phyloP scores from a whole-genome alignment of 1,140 invertebrate species.

The Tetraneura akinire region DNA sequence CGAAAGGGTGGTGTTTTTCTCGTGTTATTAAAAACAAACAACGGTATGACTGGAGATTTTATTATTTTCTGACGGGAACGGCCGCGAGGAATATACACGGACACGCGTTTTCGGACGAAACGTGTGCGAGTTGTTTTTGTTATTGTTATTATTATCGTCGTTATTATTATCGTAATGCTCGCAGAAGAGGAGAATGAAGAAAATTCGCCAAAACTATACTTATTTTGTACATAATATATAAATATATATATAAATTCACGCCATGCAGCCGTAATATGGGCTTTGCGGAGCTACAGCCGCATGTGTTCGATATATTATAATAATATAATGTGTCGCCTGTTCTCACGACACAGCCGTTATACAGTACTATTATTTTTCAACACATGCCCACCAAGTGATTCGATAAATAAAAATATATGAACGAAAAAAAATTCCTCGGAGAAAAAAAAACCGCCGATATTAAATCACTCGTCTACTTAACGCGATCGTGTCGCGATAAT shows the following conservation, averaged over 20 bases:
- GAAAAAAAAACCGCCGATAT: slow-evolving; percentile 35
- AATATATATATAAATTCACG: too few species aligned
- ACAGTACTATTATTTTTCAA: neutral
- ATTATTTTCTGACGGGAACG: neutral
- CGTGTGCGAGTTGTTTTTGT: neutral
- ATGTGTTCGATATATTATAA: too few species aligned
- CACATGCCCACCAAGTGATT: slow-evolving; percentile 21
- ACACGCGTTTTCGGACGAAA: neutral
- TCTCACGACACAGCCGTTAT: too few species aligned
- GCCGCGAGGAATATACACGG: neutral
- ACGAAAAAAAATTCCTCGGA: too few species aligned
- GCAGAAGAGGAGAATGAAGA: neutral
- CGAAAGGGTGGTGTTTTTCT: slow-evolving; percentile 39
- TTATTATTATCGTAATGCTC: neutral
- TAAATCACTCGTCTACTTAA: slow-evolving; percentile 8
- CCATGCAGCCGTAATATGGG: too few species aligned
- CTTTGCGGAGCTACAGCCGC: too few species aligned
- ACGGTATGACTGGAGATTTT: slow-evolving; percentile 28
- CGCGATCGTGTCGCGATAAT: neutral
- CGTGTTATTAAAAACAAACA: slow-evolving; percentile 48
- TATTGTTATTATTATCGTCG: slow-evolving; percentile 2
- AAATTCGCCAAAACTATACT: slow-evolving; percentile 2
- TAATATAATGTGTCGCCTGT: neutral
- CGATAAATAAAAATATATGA: neutral
- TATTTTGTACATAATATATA: neutral